These are phyloP conservation scores for Tachyglossus aculeatus DNA, from an alignment of 2,797 vertebrate species.

Conservation along the genomic window DNA sequence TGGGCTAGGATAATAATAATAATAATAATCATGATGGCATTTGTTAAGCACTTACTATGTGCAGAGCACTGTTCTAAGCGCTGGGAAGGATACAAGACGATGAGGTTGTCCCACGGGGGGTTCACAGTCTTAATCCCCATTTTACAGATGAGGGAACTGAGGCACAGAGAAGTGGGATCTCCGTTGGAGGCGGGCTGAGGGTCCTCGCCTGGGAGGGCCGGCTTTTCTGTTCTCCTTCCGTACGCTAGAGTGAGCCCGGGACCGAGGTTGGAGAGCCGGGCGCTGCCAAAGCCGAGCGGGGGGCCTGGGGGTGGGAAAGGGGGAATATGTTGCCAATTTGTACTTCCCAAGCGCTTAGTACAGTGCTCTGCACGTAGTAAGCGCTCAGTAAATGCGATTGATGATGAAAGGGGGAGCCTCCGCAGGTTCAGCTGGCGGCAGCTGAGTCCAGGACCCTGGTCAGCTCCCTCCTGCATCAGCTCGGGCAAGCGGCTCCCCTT, in stretches of 20 bases:
- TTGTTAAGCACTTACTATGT: no score
- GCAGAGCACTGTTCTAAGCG: no score
- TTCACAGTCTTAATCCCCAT: no score
- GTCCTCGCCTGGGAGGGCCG: no score
- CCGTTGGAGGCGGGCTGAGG: fast-evolving
- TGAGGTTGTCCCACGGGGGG: no score
- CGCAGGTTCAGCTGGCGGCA: neutral
- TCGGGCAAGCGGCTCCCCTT: neutral
- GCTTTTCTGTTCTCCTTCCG: conserved; percentile 24
- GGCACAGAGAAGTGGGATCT: neutral
- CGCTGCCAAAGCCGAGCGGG: conserved; percentile 3
- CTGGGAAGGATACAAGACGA: no score
- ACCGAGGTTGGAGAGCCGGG: conserved; percentile 6
- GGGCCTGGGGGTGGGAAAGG: conserved; percentile 19
- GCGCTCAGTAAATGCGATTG: conserved; percentile 24
- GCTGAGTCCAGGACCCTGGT: neutral
- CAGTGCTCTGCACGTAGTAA: no score
- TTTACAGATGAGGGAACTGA: no score
- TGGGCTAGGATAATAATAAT: no score
- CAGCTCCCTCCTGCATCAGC: neutral
- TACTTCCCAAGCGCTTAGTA: no score
- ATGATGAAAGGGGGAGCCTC: conserved; percentile 10
- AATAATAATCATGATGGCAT: no score
- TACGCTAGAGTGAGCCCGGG: conserved; percentile 59
- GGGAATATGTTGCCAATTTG: no score